phyloP scores from a whole-genome alignment of 2,113 vertebrate species.

The Ariopsis seemanni region DNA sequence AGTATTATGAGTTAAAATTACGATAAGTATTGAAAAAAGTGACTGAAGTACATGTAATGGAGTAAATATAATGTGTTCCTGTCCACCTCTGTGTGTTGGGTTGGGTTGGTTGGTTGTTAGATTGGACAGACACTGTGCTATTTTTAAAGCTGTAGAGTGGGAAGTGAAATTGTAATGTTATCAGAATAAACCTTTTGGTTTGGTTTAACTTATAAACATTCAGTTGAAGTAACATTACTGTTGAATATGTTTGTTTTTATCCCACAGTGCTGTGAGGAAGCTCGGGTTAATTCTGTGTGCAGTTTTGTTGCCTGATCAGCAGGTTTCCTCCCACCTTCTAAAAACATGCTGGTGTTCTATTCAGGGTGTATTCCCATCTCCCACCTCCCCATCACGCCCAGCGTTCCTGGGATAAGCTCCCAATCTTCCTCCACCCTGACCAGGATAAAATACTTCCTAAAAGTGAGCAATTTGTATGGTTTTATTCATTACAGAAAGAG shows the following conservation, averaged over 20 bases:
- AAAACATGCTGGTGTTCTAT: background rate
- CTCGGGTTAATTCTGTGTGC: background rate
- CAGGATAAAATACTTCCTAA: background rate
- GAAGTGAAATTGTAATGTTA: background rate
- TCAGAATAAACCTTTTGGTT: background rate
- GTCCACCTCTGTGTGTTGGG: too few species aligned
- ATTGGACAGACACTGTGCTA: background rate
- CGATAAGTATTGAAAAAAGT: too few species aligned
- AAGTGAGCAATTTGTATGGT: background rate
- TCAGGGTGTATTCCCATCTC: background rate
- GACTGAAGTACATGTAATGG: too few species aligned
- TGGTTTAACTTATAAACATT: background rate
- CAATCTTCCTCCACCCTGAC: background rate
- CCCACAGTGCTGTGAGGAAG: too few species aligned
- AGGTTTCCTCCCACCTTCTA: background rate
- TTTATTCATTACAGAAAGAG: background rate
- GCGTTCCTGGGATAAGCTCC: background rate
- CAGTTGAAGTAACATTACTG: background rate
- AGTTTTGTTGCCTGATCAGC: background rate
- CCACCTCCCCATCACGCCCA: background rate
- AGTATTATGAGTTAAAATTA: too few species aligned
- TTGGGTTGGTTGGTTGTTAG: background rate
- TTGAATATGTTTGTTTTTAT: background rate
- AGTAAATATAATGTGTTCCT: too few species aligned
- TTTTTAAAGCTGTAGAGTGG: background rate